These are phyloP conservation scores for Leptonema lineaticorne DNA, from an alignment of 1,140 invertebrate species.

Conservation along the genomic window DNA sequence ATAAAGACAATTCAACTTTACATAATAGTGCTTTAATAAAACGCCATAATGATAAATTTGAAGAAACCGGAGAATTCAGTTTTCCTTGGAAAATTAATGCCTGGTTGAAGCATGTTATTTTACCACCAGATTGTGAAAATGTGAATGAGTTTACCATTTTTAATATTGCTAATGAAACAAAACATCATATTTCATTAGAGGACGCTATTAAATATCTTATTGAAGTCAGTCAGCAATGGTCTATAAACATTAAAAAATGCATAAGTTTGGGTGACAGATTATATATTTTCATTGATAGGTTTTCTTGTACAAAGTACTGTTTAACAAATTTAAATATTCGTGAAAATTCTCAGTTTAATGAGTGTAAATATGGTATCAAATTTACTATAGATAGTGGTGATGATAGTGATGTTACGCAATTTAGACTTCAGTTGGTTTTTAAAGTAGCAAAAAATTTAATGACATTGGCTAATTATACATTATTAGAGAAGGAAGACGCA, in stretches of 20 bases:
- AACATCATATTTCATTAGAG: conserved; percentile 1
- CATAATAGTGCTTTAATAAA: conserved; percentile 30
- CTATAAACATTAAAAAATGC: conserved; percentile 21
- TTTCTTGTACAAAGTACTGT: conserved; percentile 23
- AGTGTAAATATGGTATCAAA: conserved; percentile 3
- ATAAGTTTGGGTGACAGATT: conserved; percentile 25
- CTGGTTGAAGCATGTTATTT: conserved; percentile 26
- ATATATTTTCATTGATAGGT: conserved; percentile 33
- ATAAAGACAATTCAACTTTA: not conserved
- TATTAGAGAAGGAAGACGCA: not conserved
- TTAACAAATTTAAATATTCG: conserved; percentile 19
- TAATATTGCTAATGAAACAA: conserved; percentile 17
- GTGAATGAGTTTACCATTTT: not conserved
- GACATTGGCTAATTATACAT: conserved; percentile 6
- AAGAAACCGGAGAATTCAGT: conserved; percentile 30
- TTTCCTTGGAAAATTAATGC: conserved; percentile 33
- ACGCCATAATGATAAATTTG: conserved; percentile 27
- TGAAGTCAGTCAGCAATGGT: conserved; percentile 13
- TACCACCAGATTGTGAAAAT: not conserved
- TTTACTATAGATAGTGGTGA: conserved; percentile 18
- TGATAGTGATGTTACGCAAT: conserved; percentile 26
- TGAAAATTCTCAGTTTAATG: conserved; percentile 6
- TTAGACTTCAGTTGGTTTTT: conserved; percentile 23
- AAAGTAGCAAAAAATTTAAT: conserved; percentile 21
- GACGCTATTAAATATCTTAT: conserved; percentile 13